Evolutionary conservation across 92 coral and sea anemone species (phyloP), one percentile per base, ranked within the genome.

Genomic region (Blastomussa wellsi): DNA sequence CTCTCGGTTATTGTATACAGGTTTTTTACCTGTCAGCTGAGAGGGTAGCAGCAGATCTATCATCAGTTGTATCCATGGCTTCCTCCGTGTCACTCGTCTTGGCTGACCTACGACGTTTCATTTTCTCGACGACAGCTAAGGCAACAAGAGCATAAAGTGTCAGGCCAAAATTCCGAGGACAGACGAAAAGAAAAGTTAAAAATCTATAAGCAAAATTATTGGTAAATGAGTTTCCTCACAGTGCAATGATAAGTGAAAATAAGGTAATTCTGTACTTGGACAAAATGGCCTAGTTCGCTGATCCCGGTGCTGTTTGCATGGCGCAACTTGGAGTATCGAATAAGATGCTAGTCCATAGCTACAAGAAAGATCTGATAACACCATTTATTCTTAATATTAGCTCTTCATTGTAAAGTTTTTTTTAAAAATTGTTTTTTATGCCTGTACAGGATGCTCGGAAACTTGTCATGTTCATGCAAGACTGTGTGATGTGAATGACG

Each of bases 1-100:
- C n/a, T n/a, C n/a, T n/a, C n/a, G n/a, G n/a, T n/a, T n/a, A n/a
- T n/a, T n/a, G n/a, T n/a, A n/a, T n/a, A n/a, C n/a, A n/a, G n/a
- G n/a, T n/a, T n/a, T n/a, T n/a, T n/a, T 82, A 96, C 98, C 98
- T 87, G 76, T 92, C 92, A 82, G 90, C 91, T 28, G 98, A 88
- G 53, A 94, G 74, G 1, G 91, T 53, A 39, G 83, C 97, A 52
- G 94, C 51, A 2, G 92, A 70, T 20, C 52, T 78, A 28, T 88
- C 87, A 42, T 87, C 97, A 71, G 90, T 90, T 10, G 97, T 94
- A 74, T 96, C 98, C 98, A 96, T 94, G 22, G 91, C 47, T 64
- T 92, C 95, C 26, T 86, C 88, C 7, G 80, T 74, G 72, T 86
- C 93, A 20, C 94, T 93, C 16, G 88, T 83, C 12, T 85, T 85